Percentiles rank a stretch among this genome's conserved stretches.
Evolutionary conservation across 2,113 vertebrate species (phyloP).

Genomic region (Heterocephalus glaber): DNA sequence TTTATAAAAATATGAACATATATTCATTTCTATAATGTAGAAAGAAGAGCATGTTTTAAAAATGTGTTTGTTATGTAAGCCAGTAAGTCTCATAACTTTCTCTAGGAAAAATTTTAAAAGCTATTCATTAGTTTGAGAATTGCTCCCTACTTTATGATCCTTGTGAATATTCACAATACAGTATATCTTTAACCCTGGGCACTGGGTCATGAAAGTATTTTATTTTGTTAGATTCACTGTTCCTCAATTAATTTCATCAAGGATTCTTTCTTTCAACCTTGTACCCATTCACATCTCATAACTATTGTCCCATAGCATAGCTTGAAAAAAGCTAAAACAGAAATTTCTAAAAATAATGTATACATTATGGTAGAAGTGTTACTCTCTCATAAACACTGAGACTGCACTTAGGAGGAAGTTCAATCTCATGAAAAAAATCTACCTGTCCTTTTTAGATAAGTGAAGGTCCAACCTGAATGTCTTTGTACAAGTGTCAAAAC

Average conservation of each 20-base stretch:
- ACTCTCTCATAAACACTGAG: not conserved
- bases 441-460: not conserved
- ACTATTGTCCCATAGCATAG: not conserved
- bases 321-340: not conserved
- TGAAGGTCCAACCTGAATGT: not conserved
- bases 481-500: not conserved
- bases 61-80: not conserved
- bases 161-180: not conserved
- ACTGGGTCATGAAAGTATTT: slow-evolving; percentile 10
- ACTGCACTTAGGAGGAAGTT: not conserved
- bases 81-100: not conserved
- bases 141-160: not conserved
- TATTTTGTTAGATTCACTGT: not conserved
- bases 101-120: not conserved
- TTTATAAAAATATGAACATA: not conserved
- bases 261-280: not conserved
- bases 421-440: not conserved
- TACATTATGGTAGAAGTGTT: not conserved
- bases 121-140: not conserved
- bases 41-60: not conserved
- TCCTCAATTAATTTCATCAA: slow-evolving; percentile 40
- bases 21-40: not conserved
- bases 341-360: not conserved
- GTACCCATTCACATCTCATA: not conserved
- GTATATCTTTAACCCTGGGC: not conserved